Evolutionary conservation across 2,888 invertebrate species (phyloP), one percentile per base, ranked within the genome.

Genomic region (Odontocolon sp.): DNA sequence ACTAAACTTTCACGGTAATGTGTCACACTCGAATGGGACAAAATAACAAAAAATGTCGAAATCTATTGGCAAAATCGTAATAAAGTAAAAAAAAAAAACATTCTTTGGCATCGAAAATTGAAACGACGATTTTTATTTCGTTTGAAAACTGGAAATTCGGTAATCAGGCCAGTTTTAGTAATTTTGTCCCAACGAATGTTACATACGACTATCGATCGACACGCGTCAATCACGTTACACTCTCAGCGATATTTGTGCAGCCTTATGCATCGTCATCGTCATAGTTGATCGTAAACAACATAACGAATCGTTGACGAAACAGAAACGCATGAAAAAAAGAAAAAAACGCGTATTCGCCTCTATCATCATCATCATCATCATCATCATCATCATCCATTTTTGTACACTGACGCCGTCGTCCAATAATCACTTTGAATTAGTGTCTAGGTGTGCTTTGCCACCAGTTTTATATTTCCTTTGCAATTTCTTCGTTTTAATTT

Each of bases 381-480:
- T 72, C 36, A 8, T 67, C 50, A 64, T 68, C 63, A 57, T 67
- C 56, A 64, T 45, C 61, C 64, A 50, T 64, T 14, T 59, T 47
- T 36, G 59, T 59, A 70, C 50, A 68, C 47, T 57, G 56, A 64
- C 57, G 9, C 23, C 52, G 59, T n/a, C n/a, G n/a, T 57, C 61
- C 45, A 72, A 16, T 59, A 26, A 6, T 63, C 57, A 71, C 50
- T 64, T 16, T 59, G 18, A 36, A 69, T 59, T 80, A 80, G 79
- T 72, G 70, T 54, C 70, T 80, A 72, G 77, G 77, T 75, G n/a
- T n/a, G 80, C 75, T 74, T 80, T 31, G 70, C 75, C 80, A 80
- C 73, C 71, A 28, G 14, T 59, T 68, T 18, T 68, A 68, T 6
- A 42, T 68, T 72, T 77, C 18, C 28, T 64, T 72, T 77, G 72